Evolutionary conservation across 64 coral and sea anemone genomes (phyloP).

Genomic region (Stylophora pistillata): DNA sequence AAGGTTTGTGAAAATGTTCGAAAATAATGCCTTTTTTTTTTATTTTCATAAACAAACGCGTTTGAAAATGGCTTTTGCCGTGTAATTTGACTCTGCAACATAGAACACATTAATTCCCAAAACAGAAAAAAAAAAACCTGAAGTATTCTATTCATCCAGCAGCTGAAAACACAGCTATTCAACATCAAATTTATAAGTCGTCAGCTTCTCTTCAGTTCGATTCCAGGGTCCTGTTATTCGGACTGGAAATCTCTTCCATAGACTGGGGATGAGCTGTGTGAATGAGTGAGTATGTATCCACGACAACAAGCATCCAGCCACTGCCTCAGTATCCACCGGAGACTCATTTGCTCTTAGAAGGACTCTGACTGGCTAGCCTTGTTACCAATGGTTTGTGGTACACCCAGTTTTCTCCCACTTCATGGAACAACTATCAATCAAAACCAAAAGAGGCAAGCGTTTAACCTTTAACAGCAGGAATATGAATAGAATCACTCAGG

Average conservation of each 20-base stretch:
- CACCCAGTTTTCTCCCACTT: conserved; percentile 87
- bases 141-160: too few relatives aligned
- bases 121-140: too few relatives aligned
- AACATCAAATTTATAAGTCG: too few relatives aligned
- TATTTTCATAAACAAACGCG: too few relatives aligned
- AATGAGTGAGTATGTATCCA: not conserved
- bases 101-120: too few relatives aligned
- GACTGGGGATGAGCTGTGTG: not conserved
- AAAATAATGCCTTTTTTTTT: too few relatives aligned
- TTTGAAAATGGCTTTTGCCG: too few relatives aligned
- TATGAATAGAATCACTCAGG: not conserved
- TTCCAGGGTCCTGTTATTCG: not conserved
- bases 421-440: conserved; percentile 85
- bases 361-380: conserved; percentile 8
- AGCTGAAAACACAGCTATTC: too few relatives aligned
- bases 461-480: not conserved
- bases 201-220: not conserved
- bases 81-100: too few relatives aligned
- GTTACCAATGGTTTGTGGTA: conserved; percentile 82
- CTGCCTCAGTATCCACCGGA: not conserved
- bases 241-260: not conserved
- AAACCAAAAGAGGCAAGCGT: not conserved
- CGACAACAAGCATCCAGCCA: not conserved
- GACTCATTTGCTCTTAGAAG: not conserved
- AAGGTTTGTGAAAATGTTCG: too few relatives aligned